phyloP scores from a whole-genome alignment of 2,888 invertebrate genomes.

The Xylophagus ater region DNA sequence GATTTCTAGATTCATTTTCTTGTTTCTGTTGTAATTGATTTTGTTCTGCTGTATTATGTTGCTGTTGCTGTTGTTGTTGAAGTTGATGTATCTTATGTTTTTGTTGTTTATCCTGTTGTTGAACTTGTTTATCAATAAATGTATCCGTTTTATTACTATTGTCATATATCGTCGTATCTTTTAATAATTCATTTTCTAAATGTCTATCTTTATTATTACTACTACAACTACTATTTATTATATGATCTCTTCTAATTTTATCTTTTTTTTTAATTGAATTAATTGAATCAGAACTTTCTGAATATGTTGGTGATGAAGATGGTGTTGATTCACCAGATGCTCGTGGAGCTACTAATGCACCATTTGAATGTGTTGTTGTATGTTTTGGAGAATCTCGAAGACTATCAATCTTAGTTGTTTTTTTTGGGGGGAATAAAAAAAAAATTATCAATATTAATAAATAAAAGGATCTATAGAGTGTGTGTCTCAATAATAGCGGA shows the following conservation, averaged over 20 bases:
- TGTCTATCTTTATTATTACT: slow-evolving; percentile 20
- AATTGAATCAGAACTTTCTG: slow-evolving; percentile 31
- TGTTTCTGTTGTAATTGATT: background rate
- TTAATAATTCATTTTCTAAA: slow-evolving; percentile 32
- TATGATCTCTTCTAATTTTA: slow-evolving; percentile 20
- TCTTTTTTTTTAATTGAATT: slow-evolving; percentile 24
- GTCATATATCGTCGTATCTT: slow-evolving; percentile 21
- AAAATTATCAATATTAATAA: too few species aligned
- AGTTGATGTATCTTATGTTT: too few species aligned
- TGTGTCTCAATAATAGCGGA: too few species aligned
- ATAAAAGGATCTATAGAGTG: too few species aligned
- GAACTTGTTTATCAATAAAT: too few species aligned
- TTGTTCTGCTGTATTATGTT: background rate
- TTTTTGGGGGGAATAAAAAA: too few species aligned
- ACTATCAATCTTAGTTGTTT: too few species aligned
- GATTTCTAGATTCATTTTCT: background rate
- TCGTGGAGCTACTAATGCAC: slow-evolving; percentile 37
- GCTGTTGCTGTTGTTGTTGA: background rate
- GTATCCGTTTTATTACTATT: slow-evolving; percentile 3
- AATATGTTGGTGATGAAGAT: slow-evolving; percentile 36
- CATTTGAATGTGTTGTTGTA: slow-evolving; percentile 27
- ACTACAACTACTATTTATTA: slow-evolving; percentile 18
- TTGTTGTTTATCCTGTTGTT: too few species aligned
- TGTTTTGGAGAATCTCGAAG: slow-evolving; percentile 36
- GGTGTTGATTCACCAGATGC: slow-evolving; percentile 40